Evolutionary conservation across 2,888 invertebrate genomes (phyloP).

Genomic region (Melinopterus prodromus): DNA sequence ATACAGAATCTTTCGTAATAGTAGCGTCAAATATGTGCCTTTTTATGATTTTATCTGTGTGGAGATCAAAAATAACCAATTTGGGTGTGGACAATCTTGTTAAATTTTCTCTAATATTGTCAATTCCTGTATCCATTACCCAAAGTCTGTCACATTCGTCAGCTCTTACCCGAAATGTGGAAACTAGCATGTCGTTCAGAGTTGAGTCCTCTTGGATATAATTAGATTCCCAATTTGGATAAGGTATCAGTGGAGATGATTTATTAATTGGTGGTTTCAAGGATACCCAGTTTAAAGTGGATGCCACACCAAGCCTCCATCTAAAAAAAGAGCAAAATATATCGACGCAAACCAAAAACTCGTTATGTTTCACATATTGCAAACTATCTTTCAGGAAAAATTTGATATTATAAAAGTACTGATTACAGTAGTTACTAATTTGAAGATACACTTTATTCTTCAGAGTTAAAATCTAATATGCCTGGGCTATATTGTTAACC

Average conservation of each 20-base stretch:
- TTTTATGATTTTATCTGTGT: constrained; percentile 65
- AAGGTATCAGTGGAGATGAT: constrained; percentile 78
- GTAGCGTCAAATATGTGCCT: constrained; percentile 74
- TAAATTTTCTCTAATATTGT: constrained; percentile 65
- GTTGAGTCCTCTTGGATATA: constrained; percentile 60
- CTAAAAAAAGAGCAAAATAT: constrained; percentile 47
- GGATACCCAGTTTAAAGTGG: constrained; percentile 73
- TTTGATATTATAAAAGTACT: too few species aligned
- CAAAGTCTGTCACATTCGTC: constrained; percentile 81
- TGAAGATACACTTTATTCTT: too few species aligned
- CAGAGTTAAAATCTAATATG: too few species aligned
- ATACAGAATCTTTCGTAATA: constrained; percentile 79
- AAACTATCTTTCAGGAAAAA: not conserved
- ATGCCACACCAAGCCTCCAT: constrained; percentile 74
- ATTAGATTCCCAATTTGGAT: constrained; percentile 83
- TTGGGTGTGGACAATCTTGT: constrained; percentile 67
- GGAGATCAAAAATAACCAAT: constrained; percentile 76
- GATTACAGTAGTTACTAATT: too few species aligned
- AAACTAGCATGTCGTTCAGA: constrained; percentile 65
- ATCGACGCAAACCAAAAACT: too few species aligned
- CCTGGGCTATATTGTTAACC: too few species aligned
- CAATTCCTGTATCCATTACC: constrained; percentile 79
- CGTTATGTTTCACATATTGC: too few species aligned
- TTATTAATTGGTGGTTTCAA: constrained; percentile 65
- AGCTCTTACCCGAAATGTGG: constrained; percentile 76